These are phyloP conservation scores for Agriopis leucophaearia DNA, from an alignment of 2,888 invertebrate species.

Conservation along the genomic window DNA sequence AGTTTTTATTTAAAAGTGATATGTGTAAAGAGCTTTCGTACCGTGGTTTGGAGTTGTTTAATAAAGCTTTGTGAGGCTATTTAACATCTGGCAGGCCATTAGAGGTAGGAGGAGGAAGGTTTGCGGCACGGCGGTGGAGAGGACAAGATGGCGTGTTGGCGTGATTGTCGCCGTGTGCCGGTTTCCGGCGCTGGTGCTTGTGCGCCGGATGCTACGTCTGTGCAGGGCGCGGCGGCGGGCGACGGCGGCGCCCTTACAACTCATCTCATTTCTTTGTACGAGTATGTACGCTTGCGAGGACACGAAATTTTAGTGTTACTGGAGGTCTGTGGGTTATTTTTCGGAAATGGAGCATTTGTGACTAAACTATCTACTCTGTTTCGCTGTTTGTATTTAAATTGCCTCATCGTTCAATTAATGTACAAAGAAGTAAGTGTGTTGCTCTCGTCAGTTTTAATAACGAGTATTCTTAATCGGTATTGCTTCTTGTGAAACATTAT, in stretches of 20 bases:
- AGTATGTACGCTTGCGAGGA: conserved; percentile 56
- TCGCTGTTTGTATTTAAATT: conserved; percentile 21
- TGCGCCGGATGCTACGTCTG: conserved; percentile 67
- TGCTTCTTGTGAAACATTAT: too few species aligned
- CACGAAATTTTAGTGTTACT: conserved; percentile 54
- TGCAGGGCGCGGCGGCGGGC: conserved; percentile 51
- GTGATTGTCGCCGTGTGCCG: conserved; percentile 64
- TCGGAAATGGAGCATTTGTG: conserved; percentile 44
- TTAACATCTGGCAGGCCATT: conserved; percentile 55
- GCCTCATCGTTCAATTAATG: conserved; percentile 6
- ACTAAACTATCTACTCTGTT: conserved; percentile 17
- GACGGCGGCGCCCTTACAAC: conserved; percentile 52
- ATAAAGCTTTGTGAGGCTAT: conserved; percentile 45
- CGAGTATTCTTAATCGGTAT: not conserved
- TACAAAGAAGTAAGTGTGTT: not conserved
- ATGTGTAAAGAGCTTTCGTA: conserved; percentile 25
- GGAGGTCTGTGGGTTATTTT: conserved; percentile 46
- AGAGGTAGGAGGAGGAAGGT: conserved; percentile 55
- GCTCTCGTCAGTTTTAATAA: not conserved
- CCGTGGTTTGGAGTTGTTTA: conserved; percentile 44
- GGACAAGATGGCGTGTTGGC: conserved; percentile 63
- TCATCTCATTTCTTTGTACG: conserved; percentile 64
- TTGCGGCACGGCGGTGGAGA: conserved; percentile 45
- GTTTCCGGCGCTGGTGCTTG: conserved; percentile 66
- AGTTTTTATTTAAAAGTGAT: conserved; percentile 32